Conservation (phyloP, 2,113 vertebrate species). For the Pseudorectes ferrugineus region DNA sequence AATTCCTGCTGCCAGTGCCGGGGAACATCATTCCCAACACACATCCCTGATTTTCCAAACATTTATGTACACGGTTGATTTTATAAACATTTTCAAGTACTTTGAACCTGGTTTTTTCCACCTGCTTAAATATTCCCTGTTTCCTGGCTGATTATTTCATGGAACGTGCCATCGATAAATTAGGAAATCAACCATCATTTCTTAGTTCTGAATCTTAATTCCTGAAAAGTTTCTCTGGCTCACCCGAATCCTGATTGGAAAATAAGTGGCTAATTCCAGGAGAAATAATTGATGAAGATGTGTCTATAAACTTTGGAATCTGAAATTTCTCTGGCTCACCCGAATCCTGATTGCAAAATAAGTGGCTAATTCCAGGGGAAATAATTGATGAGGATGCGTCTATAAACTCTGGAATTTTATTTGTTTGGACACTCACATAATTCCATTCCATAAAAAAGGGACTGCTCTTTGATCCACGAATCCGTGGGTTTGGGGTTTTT, state of each 20-base stretch:
- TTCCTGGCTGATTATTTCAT: not conserved
- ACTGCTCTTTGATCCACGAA: not conserved
- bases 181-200: not conserved
- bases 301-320: not conserved
- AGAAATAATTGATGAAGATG: not conserved
- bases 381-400: not conserved
- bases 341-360: not conserved
- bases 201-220: not conserved
- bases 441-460: not conserved
- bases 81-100: not conserved
- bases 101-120: not conserved
- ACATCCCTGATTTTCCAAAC: not conserved
- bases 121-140: not conserved
- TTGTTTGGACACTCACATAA: not conserved
- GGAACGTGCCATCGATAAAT: not conserved
- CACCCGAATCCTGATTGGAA: not conserved
- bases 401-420: not conserved
- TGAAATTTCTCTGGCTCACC: not conserved
- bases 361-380: not conserved
- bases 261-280: not conserved
- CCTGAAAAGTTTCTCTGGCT: not conserved
- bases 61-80: not conserved
- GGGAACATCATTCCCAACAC: not conserved
- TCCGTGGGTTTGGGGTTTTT: not conserved
- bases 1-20: not conserved